Conservation (phyloP, 2,888 invertebrate genomes). For the Fragum fragum region DNA sequence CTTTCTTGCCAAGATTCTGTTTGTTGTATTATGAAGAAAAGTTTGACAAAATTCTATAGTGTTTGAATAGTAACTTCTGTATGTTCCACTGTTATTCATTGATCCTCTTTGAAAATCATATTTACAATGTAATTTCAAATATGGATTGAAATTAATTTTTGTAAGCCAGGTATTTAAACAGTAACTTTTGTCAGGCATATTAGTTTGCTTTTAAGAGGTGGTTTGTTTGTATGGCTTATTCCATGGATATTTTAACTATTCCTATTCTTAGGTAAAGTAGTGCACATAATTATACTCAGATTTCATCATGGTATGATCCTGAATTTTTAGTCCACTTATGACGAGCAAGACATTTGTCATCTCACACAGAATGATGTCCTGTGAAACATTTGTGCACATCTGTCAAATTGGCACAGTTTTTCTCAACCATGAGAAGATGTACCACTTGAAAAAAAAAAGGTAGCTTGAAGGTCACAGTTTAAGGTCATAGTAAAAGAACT, state of each 20-base stretch:
- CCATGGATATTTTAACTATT: neutral
- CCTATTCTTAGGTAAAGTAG: too few relatives aligned
- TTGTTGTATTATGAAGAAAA: slow-evolving; percentile 9
- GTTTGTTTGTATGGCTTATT: slow-evolving; percentile 3
- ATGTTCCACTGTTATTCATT: slow-evolving; percentile 19
- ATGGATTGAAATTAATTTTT: slow-evolving; percentile 34
- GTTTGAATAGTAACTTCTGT: slow-evolving; percentile 26
- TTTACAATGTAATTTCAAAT: slow-evolving; percentile 29
- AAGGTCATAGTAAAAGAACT: too few relatives aligned
- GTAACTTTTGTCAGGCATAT: slow-evolving; percentile 16
- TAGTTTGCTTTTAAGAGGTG: slow-evolving; percentile 23
- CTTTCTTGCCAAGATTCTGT: slow-evolving; percentile 15
- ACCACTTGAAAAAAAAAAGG: too few relatives aligned
- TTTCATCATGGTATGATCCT: too few relatives aligned
- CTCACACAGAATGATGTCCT: too few relatives aligned
- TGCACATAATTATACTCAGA: too few relatives aligned
- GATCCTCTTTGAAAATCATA: slow-evolving; percentile 25
- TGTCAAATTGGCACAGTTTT: too few relatives aligned
- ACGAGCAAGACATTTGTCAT: too few relatives aligned
- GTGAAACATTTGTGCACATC: too few relatives aligned
- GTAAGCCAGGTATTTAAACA: slow-evolving; percentile 17
- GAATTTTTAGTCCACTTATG: too few relatives aligned
- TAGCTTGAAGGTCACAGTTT: too few relatives aligned
- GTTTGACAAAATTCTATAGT: slow-evolving; percentile 14
- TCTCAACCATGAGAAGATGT: too few relatives aligned